Conservation (phyloP, 2,888 invertebrate species). For the Himalopsyche anomala region DNA sequence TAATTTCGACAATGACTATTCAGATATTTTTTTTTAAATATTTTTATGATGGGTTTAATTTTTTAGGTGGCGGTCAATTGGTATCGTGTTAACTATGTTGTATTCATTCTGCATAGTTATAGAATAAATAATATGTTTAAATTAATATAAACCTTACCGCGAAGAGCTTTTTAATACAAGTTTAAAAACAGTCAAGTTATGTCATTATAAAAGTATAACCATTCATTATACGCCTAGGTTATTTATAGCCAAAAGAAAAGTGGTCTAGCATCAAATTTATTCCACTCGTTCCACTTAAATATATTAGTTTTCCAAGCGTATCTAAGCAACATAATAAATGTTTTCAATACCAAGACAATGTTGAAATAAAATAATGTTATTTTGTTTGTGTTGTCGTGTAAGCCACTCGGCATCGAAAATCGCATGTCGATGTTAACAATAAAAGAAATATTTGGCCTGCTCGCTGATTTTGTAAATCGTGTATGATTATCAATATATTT, state of each 20-base stretch:
- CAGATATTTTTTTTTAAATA: no score
- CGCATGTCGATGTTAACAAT: constrained; percentile 31
- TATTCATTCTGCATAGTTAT: no score
- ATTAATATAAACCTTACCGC: not conserved
- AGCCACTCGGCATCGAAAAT: constrained; percentile 25
- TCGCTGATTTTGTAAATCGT: constrained; percentile 18
- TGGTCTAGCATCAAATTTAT: not conserved
- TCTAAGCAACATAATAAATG: not conserved
- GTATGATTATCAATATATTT: constrained; percentile 15
- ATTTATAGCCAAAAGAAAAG: no score
- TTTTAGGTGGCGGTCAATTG: no score
- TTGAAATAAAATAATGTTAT: not conserved
- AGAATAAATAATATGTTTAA: not conserved
- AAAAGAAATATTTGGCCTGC: constrained; percentile 17
- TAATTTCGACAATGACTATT: no score
- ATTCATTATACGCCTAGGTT: not conserved
- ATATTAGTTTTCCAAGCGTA: not conserved
- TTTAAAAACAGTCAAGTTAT: not conserved
- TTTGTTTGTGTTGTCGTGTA: constrained; percentile 35
- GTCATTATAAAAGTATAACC: not conserved
- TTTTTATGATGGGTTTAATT: no score
- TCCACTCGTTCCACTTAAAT: not conserved
- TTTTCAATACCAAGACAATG: not conserved
- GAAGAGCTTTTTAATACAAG: not conserved
- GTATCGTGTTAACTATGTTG: no score